Base-by-base conservation (phyloP, 2,888 invertebrate species). In the Dicyrtoma fusca region DNA sequence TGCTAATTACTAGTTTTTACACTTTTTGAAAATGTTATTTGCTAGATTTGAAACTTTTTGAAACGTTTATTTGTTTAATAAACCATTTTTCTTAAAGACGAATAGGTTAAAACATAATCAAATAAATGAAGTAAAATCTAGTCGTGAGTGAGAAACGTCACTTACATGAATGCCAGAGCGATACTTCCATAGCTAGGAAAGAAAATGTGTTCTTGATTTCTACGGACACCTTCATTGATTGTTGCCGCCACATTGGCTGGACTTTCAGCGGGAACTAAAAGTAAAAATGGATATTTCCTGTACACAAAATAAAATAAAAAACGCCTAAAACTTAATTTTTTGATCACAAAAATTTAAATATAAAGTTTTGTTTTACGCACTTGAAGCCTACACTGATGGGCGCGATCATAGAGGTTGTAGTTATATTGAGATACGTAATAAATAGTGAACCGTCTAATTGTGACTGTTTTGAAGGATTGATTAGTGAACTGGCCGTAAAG, bases 161-260 rank as follows among this genome's bases (percentile, higher is more conserved):
- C n/a, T 62, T 62, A 64, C 63, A 64, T 10, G 25, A 64, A 23
- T n/a, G 23, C 21, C 21, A 21, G 47, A 44, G 25, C 21, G 1
- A 64, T 4, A 11, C 63, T 8, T 1, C 45, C 10, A 11, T 64
- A 45, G 11, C 63, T 25, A 10, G 63, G 63, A 47, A 19, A 19
- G 14, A 47, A 64, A 17, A 64, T 64, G 44, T 64, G 47, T 19
- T 64, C 63, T 19, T 47, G 47, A 14, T 64, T 64, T 13, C 21
- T 45, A 19, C 45, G 25, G 2, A 23, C 25, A 3, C 63, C 63
- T n/a, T 21, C 34, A 3, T 47, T 13, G 8, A 64, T 64, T 13
- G 21, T 47, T 19, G 63, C 45, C n/a, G 63, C 63, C 21, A 64
- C 63, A 11, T 45, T 21, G 19, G 2, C 1, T 8, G 63, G 47